These are phyloP conservation scores for Lissonota sp. DNA, from an alignment of 2,888 invertebrate genomes.

Conservation along the genomic window DNA sequence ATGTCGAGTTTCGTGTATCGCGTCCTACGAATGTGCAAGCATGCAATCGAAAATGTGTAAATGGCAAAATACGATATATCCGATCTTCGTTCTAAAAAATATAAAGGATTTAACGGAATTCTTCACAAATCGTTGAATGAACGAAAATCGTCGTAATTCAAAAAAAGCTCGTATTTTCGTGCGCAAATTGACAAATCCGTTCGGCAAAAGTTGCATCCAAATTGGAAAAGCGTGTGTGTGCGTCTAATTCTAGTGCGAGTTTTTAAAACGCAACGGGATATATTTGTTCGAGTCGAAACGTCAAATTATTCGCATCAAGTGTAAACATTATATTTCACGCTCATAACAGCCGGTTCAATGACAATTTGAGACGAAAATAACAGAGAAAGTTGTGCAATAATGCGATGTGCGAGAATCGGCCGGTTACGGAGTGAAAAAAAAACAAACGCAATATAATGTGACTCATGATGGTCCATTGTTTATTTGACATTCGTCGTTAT, in stretches of 20 bases:
- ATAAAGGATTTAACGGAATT: not conserved
- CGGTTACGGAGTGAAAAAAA: constrained; percentile 25
- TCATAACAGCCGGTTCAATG: constrained; percentile 29
- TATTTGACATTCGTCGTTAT: constrained; percentile 36
- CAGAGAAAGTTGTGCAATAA: constrained; percentile 25
- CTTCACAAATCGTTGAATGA: not conserved
- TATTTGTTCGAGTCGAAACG: not conserved
- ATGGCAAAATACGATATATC: constrained; percentile 22
- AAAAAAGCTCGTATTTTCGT: not conserved
- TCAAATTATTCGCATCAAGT: not conserved
- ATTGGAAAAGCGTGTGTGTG: not conserved
- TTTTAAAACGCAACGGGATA: not conserved
- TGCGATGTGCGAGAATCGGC: constrained; percentile 22
- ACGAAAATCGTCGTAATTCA: constrained; percentile 8
- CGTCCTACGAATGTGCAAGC: constrained; percentile 15
- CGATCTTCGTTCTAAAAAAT: not conserved
- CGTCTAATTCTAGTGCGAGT: not conserved
- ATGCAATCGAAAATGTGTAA: constrained; percentile 25
- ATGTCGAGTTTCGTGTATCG: constrained; percentile 48
- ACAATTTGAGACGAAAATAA: constrained; percentile 15
- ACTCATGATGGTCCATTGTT: constrained; percentile 20
- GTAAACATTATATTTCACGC: not conserved
- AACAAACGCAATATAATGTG: constrained; percentile 51
- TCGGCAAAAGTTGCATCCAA: not conserved
- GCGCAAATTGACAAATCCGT: not conserved